phyloP scores from a whole-genome alignment of 1,140 invertebrate species.

The Drosophila kohkoa region DNA sequence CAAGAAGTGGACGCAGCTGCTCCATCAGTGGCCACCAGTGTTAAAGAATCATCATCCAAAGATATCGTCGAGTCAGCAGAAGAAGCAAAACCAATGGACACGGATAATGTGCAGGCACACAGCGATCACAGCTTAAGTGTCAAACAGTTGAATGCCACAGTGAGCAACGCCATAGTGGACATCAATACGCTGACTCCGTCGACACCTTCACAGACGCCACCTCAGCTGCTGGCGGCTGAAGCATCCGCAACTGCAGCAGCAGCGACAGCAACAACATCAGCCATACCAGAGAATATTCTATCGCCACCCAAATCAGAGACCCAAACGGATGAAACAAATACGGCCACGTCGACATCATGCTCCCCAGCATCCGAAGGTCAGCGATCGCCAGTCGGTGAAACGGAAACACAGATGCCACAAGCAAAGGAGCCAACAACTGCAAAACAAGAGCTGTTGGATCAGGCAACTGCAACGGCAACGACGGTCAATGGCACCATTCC shows the following conservation, averaged over 20 bases:
- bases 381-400: slow-evolving; percentile 57
- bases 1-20: slow-evolving; percentile 24
- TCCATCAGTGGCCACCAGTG: neutral
- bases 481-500: slow-evolving; percentile 77
- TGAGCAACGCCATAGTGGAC: slow-evolving; percentile 48
- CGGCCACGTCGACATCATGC: slow-evolving; percentile 78
- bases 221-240: slow-evolving; percentile 55
- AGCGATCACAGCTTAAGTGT: slow-evolving; percentile 22
- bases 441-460: slow-evolving; percentile 17
- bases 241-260: slow-evolving; percentile 24
- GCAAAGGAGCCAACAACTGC: slow-evolving; percentile 20
- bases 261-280: slow-evolving; percentile 25
- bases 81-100: slow-evolving; percentile 25
- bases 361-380: slow-evolving; percentile 78
- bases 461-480: slow-evolving; percentile 29
- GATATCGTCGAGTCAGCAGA: slow-evolving; percentile 19
- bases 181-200: slow-evolving; percentile 70
- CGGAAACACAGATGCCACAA: slow-evolving; percentile 6
- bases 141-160: slow-evolving; percentile 1
- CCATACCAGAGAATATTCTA: slow-evolving; percentile 76
- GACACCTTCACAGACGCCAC: slow-evolving; percentile 75
- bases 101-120: slow-evolving; percentile 37
- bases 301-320: slow-evolving; percentile 82
- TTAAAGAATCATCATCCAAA: slow-evolving; percentile 33
- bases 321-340: slow-evolving; percentile 82